Percentiles rank a stretch among this genome's conserved stretches.
Evolutionary conservation across 1,140 invertebrate species (phyloP).

Genomic region (Papilio xuthus): DNA sequence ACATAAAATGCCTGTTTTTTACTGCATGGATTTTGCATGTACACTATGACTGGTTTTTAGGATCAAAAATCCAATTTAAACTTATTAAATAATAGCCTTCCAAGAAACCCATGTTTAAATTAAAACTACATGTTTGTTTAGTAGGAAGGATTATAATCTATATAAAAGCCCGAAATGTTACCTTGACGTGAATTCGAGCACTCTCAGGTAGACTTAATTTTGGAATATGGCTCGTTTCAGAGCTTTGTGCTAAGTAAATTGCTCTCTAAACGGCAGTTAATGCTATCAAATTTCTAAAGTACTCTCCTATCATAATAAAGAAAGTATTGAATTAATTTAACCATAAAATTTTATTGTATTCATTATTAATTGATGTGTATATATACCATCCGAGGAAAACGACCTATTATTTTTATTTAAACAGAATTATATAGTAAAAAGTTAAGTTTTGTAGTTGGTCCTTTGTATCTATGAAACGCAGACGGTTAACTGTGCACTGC

Average conservation of each 20-base stretch:
- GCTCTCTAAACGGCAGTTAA: constrained; percentile 24
- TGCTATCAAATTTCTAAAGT: constrained; percentile 32
- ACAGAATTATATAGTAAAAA: neutral
- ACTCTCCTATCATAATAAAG: constrained; percentile 14
- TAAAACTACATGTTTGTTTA: neutral
- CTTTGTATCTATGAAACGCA: neutral
- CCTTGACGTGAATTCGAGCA: constrained; percentile 5
- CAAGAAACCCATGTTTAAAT: neutral
- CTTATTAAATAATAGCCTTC: neutral
- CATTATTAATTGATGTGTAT: neutral
- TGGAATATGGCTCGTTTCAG: constrained; percentile 2
- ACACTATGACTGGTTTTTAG: too few species aligned
- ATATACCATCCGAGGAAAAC: neutral
- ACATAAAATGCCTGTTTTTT: neutral
- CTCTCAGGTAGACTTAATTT: constrained; percentile 12
- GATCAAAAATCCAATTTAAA: neutral
- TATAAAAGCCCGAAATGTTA: neutral
- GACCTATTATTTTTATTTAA: neutral
- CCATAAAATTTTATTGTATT: neutral
- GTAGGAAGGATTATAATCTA: neutral
- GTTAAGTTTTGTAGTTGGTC: neutral
- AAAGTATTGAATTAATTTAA: neutral
- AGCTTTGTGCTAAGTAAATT: constrained; percentile 22
- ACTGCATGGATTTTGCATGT: neutral
- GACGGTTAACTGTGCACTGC: neutral